These are phyloP conservation scores for Lampris megalopsis DNA, from an alignment of 2,113 vertebrate species.

Conservation along the genomic window DNA sequence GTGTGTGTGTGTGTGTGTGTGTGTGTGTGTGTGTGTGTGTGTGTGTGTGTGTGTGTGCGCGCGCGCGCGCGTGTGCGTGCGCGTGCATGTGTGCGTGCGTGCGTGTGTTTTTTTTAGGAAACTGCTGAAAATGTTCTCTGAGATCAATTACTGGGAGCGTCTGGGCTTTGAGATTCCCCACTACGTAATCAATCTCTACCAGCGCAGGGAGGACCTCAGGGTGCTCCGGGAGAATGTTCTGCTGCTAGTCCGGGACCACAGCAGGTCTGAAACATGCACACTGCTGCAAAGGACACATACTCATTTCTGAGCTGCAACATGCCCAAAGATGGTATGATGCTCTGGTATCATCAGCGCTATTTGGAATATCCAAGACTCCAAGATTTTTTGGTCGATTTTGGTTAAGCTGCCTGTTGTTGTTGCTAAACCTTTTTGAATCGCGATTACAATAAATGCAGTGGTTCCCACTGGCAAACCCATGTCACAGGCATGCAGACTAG, in stretches of 20 bases:
- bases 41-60: slow-evolving; percentile 5
- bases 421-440: too few species aligned
- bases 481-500: too few species aligned
- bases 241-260: slow-evolving; percentile 86
- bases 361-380: too few species aligned
- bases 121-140: slow-evolving; percentile 84
- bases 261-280: slow-evolving; percentile 81
- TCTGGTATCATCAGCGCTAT: too few species aligned
- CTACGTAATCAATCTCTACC: slow-evolving; percentile 79
- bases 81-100: background rate
- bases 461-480: too few species aligned
- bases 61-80: too few species aligned
- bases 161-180: slow-evolving; percentile 87
- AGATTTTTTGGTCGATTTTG: too few species aligned
- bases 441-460: too few species aligned
- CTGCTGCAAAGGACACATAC: background rate
- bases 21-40: background rate
- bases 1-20: too few species aligned
- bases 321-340: background rate
- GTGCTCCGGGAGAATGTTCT: slow-evolving; percentile 83
- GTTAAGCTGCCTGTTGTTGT: too few species aligned
- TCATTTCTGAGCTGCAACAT: background rate
- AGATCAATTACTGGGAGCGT: slow-evolving; percentile 88
- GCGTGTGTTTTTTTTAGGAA: slow-evolving; percentile 67
- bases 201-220: slow-evolving; percentile 82